phyloP scores from a whole-genome alignment of 2,888 invertebrate species.

The Trachelus tabidus region DNA sequence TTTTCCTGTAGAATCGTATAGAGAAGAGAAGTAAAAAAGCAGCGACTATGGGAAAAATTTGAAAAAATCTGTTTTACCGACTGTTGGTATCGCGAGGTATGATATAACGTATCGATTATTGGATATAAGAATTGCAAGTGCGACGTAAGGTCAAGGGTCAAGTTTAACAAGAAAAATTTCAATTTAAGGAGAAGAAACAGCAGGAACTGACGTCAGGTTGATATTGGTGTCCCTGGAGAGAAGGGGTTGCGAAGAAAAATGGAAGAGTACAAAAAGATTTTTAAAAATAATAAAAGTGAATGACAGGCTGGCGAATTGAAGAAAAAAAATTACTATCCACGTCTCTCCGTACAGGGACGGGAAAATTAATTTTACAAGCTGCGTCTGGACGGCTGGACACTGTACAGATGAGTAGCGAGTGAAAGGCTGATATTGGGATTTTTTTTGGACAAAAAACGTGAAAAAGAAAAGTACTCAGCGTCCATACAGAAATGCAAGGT shows the following conservation, averaged over 20 bases:
- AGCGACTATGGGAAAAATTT: not conserved
- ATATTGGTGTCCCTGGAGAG: not conserved
- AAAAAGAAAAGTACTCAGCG: not conserved
- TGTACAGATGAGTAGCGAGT: not conserved
- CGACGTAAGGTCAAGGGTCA: not conserved
- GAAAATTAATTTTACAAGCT: not conserved
- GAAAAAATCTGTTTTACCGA: not conserved
- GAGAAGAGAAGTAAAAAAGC: not conserved
- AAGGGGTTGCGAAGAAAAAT: not conserved
- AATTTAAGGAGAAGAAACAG: not conserved
- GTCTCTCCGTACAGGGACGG: not conserved
- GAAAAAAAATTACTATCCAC: too few relatives aligned
- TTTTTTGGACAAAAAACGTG: not conserved
- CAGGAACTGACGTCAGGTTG: not conserved
- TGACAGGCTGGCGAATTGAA: too few relatives aligned
- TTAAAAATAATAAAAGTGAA: too few relatives aligned
- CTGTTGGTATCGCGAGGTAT: not conserved
- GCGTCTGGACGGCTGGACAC: not conserved
- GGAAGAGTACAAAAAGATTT: not conserved
- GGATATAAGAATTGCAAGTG: not conserved
- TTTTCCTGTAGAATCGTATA: not conserved
- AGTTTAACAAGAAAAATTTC: not conserved
- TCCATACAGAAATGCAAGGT: not conserved
- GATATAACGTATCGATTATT: not conserved
- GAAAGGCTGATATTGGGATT: not conserved